Percentiles rank a stretch among this genome's conserved stretches.
These are phyloP conservation scores for Anoplius nigerrimus DNA, from an alignment of 2,888 invertebrate genomes.

Conservation along the genomic window DNA sequence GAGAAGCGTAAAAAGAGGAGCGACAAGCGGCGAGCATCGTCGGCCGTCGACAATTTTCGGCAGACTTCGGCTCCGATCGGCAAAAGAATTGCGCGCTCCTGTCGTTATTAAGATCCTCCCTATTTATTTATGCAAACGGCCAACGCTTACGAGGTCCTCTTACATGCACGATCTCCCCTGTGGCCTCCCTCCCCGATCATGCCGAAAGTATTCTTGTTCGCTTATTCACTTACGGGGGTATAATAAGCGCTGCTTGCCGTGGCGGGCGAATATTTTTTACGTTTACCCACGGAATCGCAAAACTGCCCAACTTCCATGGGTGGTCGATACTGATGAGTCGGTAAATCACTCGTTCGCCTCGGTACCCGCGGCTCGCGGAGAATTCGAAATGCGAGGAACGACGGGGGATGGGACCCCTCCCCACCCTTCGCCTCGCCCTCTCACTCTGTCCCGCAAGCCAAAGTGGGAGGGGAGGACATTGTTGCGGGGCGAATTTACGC, in stretches of 20 bases:
- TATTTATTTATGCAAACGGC: slow-evolving; percentile 41
- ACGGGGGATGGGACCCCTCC: no score
- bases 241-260: slow-evolving; percentile 30
- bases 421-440: no score
- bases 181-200: no score
- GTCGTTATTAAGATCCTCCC: slow-evolving; percentile 5
- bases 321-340: slow-evolving; percentile 23
- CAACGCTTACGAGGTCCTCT: slow-evolving; percentile 7
- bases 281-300: slow-evolving; percentile 2
- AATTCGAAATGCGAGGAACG: neutral
- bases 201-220: slow-evolving; percentile 9
- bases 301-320: slow-evolving; percentile 20
- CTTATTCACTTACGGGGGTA: slow-evolving; percentile 32
- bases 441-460: no score
- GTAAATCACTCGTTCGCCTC: no score
- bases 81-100: neutral
- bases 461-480: no score
- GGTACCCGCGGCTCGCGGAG: slow-evolving; percentile 11
- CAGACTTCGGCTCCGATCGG: neutral
- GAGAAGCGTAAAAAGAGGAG: slow-evolving; percentile 1
- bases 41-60: neutral
- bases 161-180: no score
- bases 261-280: slow-evolving; percentile 22
- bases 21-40: neutral
- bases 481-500: no score